Percentiles rank a stretch among this genome's conserved stretches.
phyloP scores from a whole-genome alignment of 1,140 invertebrate genomes.

The Tetragonula clypearis region DNA sequence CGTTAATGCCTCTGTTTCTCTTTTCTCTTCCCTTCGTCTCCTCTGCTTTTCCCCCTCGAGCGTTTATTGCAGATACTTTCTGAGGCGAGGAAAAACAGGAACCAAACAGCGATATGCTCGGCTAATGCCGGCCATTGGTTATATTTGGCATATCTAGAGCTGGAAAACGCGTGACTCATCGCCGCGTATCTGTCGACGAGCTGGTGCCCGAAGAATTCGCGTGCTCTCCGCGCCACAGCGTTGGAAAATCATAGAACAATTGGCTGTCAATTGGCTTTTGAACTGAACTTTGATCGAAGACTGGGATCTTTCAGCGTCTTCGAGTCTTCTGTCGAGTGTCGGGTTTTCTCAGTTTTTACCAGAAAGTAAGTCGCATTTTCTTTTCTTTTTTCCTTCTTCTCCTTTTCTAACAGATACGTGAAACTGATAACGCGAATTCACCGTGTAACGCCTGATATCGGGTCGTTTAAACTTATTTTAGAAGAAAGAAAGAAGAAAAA shows the following conservation, averaged over 20 bases:
- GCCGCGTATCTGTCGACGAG: constrained; percentile 20
- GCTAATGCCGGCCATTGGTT: constrained; percentile 39
- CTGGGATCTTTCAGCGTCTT: too few species aligned
- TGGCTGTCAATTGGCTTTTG: too few species aligned
- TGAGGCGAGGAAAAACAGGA: constrained; percentile 29
- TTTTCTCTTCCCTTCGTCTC: neutral
- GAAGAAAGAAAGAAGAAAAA: too few species aligned
- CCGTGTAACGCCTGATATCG: too few species aligned
- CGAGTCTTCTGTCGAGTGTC: too few species aligned
- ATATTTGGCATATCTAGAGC: constrained; percentile 50
- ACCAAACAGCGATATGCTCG: constrained; percentile 28
- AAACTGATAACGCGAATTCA: too few species aligned
- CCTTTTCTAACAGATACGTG: too few species aligned
- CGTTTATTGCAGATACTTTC: constrained; percentile 23
- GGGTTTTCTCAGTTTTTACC: too few species aligned
- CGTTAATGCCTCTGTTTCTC: neutral
- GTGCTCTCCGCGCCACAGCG: neutral
- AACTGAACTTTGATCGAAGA: too few species aligned
- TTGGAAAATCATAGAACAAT: neutral
- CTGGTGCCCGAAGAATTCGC: neutral
- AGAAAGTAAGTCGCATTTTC: too few species aligned
- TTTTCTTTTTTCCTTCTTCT: too few species aligned
- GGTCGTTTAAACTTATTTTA: too few species aligned
- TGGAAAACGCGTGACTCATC: constrained; percentile 38
- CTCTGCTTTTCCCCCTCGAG: neutral